Percentiles rank a stretch among this genome's conserved stretches.
Conservation (phyloP, 2,888 invertebrate genomes). For the Mayetiola destructor region DNA sequence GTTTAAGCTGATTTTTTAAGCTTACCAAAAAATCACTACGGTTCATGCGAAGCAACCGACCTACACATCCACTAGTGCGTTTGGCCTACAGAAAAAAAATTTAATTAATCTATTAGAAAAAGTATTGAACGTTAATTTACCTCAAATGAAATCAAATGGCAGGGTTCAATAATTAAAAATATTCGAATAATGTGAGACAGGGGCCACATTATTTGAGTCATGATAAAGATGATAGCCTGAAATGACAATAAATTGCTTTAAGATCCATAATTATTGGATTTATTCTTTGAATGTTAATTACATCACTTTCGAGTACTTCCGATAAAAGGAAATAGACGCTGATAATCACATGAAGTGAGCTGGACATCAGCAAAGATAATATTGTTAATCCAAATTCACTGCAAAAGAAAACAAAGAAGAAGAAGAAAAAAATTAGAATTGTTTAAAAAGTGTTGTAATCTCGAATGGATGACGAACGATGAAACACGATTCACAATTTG, state of each 20-base stretch:
- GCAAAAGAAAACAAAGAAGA: constrained; percentile 3
- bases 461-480: neutral
- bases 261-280: no score
- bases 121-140: constrained; percentile 21
- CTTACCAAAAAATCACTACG: neutral
- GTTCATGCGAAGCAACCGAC: constrained; percentile 32
- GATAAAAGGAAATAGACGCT: constrained; percentile 41
- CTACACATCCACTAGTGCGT: constrained; percentile 37
- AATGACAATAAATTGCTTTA: no score
- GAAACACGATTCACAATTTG: no score
- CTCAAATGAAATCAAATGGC: constrained; percentile 36
- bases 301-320: constrained; percentile 32
- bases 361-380: constrained; percentile 37
- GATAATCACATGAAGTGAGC: constrained; percentile 40
- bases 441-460: neutral
- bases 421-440: neutral
- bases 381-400: constrained; percentile 37
- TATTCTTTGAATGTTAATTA: no score
- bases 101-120: neutral
- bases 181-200: constrained; percentile 36
- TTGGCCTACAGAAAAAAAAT: constrained; percentile 28
- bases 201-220: constrained; percentile 40
- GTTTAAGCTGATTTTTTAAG: neutral
- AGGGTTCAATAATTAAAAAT: constrained; percentile 40
- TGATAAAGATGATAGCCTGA: no score